Evolutionary conservation across 1,140 invertebrate species (phyloP), one percentile per base, ranked within the genome.

Genomic region (Nasonia vitripennis): DNA sequence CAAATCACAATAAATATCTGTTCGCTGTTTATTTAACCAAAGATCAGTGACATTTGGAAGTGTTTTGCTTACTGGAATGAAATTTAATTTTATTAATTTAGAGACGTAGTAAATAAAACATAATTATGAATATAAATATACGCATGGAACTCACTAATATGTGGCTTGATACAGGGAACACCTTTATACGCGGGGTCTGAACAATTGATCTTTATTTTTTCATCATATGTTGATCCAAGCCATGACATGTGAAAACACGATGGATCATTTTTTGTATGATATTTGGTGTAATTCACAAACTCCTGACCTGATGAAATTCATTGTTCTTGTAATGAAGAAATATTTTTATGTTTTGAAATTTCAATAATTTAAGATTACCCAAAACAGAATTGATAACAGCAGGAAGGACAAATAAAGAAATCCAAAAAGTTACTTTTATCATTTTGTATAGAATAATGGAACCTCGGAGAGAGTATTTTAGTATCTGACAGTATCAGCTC

Each of bases 241-340:
- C 91, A 91, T 51, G 88, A 89, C 27, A 87, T 89, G 5, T 87
- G 12, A 84, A 88, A 91, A 41, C 90, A 91, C 2, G 79, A 27
- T 51, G 70, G 4, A 55, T 41, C 31, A 71, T 48, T 41, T 20
- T 27, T 79, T 9, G n/a, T 17, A 62, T 7, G 17, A 62, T 20
- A 20, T 20, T 62, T 20, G 17, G 17, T 62, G 6, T 62, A 7
- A 23, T 77, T 12, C 3, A 23, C 67, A 68, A 55, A 11, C 12
- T 75, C 27, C 14, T 31, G 20, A 20, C 80, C 80, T 81, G 41
- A 20, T 27, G 5, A 48, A 73, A 51, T 14, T 20, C 55, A 6
- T 62, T n/a, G 5, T 20, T 62, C 17, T 55, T 17, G 9, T 11
- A 17, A 62, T 62, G 0, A 62, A 10, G 37, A 55, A 20, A 55